Evolutionary conservation across 2,797 vertebrate genomes (phyloP).

Genomic region (Taeniopygia guttata): DNA sequence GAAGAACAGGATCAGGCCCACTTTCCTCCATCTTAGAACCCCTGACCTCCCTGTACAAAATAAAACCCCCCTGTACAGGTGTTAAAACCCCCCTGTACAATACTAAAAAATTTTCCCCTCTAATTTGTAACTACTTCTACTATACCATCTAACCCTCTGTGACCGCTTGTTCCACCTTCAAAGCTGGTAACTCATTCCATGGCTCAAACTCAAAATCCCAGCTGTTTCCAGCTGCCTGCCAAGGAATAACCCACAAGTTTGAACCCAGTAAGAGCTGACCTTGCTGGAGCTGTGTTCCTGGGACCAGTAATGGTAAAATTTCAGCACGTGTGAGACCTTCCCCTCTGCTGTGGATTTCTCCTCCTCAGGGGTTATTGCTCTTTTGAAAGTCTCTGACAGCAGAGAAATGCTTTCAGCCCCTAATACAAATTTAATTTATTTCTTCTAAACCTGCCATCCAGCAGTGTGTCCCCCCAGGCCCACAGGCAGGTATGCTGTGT

Average conservation of each 20-base stretch:
- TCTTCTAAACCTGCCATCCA: not conserved
- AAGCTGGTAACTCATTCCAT: too few species aligned
- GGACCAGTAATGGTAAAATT: not conserved
- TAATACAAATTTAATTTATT: not conserved
- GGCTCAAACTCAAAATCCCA: too few species aligned
- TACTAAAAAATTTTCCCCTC: too few species aligned
- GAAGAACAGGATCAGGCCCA: too few species aligned
- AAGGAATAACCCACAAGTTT: not conserved
- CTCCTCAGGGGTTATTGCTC: not conserved
- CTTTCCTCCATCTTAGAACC: too few species aligned
- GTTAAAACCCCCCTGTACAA: too few species aligned
- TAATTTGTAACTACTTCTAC: too few species aligned
- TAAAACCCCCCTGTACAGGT: too few species aligned
- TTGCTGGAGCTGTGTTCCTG: not conserved
- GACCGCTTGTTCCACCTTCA: too few species aligned
- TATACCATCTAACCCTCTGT: too few species aligned
- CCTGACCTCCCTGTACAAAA: too few species aligned
- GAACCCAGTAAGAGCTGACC: not conserved
- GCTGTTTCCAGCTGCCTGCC: too few species aligned
- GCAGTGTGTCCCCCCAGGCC: not conserved
- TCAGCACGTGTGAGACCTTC: rapidly evolving
- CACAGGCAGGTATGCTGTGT: not conserved
- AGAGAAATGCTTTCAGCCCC: not conserved
- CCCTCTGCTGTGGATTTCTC: not conserved
- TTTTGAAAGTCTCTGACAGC: not conserved